Evolutionary conservation across 53 echinoderm and acorn worm genomes (phyloP), one percentile per base, ranked within the genome.

Genomic region (Stichopus horrens): DNA sequence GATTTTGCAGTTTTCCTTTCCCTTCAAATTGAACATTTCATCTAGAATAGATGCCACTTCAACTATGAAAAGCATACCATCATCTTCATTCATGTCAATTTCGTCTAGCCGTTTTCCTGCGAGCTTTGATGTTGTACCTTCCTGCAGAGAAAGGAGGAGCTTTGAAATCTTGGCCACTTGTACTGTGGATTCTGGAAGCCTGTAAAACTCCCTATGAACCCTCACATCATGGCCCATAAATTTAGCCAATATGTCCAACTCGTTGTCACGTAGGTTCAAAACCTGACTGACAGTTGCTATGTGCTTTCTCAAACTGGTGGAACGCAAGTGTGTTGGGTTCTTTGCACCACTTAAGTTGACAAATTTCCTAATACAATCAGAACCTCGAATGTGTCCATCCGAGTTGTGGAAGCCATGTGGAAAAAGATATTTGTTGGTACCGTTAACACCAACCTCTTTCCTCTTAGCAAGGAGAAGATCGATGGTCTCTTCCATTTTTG

Each of bases 91-190:
- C 20, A 94, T 21, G 2, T 86, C 76, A 52, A 94, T 88, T 8
- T 92, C 91, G 83, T 87, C 88, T 14, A 94, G 83, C 21, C 88
- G 85, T 19, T 89, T 93, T 58, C 93, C 93, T 56, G 89, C 89
- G 5, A 93, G 74, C 23, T 56, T 66, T 19, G 89, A 60, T 52
- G 87, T 84, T 52, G 92, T 76, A 2, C 88, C 85, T 23, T 68
- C 79, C 68, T 94, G 92, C 76, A 94, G 67, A 59, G 85, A 59
- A 10, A 95, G 86, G 5, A 95, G 87, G 7, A 95, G 74, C 74
- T 95, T 95, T 7, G 93, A 91, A 9, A 93, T 83, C 63, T 93
- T 95, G 59, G 93, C 93, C 16, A 93, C 83, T 60, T 93, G 95
- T 63, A 95, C 20, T 5, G 93, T 83, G 77, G 76, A 55, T 23